Evolutionary conservation across 2,113 vertebrate genomes (phyloP).

Genomic region (Stercorarius parasiticus): DNA sequence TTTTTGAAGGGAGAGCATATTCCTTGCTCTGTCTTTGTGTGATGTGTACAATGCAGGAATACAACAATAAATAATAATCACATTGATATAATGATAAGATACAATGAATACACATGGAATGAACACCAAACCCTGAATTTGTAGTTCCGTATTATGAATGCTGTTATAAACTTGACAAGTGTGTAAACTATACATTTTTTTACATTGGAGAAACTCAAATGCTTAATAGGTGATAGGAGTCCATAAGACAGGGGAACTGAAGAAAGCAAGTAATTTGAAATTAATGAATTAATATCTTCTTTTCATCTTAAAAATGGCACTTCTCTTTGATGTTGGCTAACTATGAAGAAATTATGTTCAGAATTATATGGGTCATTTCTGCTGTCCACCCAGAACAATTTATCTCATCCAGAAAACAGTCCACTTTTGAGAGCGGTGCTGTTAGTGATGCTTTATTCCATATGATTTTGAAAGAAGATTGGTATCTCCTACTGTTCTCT

Average conservation of each 20-base stretch:
- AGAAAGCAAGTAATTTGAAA: not conserved
- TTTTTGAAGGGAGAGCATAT: not conserved
- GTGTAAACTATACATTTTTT: not conserved
- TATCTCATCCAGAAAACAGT: not conserved
- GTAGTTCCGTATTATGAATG: not conserved
- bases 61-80: not conserved
- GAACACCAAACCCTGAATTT: not conserved
- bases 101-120: not conserved
- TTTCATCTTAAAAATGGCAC: not conserved
- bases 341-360: not conserved
- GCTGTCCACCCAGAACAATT: not conserved
- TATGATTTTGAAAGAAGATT: not conserved
- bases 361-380: not conserved
- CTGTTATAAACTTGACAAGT: not conserved
- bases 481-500: not conserved
- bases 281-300: not conserved
- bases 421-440: not conserved
- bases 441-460: not conserved
- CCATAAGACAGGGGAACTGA: not conserved
- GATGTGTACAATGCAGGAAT: not conserved
- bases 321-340: not conserved
- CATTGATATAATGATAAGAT: not conserved
- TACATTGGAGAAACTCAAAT: not conserved
- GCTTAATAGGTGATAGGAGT: not conserved
- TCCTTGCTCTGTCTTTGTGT: not conserved